Percentiles rank a stretch among this genome's conserved stretches.
Conservation (phyloP, 2,113 vertebrate species). For the Perca flavescens region DNA sequence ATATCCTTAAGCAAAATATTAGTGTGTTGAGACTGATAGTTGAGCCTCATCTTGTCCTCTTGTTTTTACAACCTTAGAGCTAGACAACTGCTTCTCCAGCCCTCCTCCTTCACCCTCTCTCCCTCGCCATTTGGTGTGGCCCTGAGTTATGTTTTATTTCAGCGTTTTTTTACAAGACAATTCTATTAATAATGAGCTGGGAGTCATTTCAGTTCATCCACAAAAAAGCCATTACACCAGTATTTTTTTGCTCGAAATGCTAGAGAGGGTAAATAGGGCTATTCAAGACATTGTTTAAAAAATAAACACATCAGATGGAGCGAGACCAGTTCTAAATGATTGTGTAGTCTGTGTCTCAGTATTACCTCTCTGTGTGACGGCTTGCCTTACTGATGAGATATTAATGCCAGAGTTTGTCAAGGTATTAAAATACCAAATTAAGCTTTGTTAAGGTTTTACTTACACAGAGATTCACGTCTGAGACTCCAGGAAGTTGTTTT, state of each 20-base stretch:
- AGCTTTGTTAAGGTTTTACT: not conserved
- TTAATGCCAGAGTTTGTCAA: conserved; percentile 21
- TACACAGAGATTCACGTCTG: not conserved
- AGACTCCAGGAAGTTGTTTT: not conserved
- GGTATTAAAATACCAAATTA: conserved; percentile 17
- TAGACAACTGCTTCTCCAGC: conserved; percentile 29
- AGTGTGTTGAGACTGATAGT: conserved; percentile 15
- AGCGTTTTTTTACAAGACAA: conserved; percentile 19
- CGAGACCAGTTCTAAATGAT: conserved; percentile 16
- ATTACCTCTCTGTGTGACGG: not conserved
- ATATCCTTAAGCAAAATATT: conserved; percentile 27
- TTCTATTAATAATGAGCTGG: conserved; percentile 50
- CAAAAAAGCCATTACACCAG: conserved; percentile 27
- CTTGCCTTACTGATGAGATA: conserved; percentile 3
- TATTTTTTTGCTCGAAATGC: conserved; percentile 15
- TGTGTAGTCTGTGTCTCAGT: not conserved
- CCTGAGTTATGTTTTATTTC: conserved; percentile 56
- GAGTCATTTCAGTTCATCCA: conserved; percentile 47
- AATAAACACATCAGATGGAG: not conserved
- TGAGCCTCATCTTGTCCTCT: conserved; percentile 40
- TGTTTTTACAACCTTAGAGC: conserved; percentile 49
- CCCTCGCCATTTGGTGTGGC: conserved; percentile 48
- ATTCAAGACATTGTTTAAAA: conserved; percentile 17
- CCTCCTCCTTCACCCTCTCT: conserved; percentile 9
- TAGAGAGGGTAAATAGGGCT: not conserved